These are phyloP conservation scores for Lucilia cuprina DNA, from an alignment of 1,140 invertebrate species.

Conservation along the genomic window DNA sequence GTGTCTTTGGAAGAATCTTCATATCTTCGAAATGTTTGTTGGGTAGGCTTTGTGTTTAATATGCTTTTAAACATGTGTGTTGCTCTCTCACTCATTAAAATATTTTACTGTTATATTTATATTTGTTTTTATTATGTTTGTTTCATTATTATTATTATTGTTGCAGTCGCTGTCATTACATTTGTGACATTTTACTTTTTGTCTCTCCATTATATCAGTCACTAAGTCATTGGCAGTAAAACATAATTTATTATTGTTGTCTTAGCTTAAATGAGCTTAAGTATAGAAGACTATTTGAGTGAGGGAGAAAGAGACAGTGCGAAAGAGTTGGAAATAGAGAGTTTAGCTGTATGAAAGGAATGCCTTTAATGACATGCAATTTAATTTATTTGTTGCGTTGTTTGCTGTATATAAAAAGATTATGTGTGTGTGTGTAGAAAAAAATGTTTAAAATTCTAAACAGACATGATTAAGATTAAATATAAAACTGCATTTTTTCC, in stretches of 20 bases:
- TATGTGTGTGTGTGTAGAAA: no score
- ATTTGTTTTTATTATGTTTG: no score
- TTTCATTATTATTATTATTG: no score
- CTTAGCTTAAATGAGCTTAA: no score
- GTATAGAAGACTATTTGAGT: not conserved
- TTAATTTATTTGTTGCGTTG: not conserved
- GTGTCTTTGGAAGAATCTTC: no score
- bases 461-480: not conserved
- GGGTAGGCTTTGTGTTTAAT: no score
- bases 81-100: not conserved
- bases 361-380: not conserved
- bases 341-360: no score
- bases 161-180: not conserved
- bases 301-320: not conserved
- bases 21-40: no score
- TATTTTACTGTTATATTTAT: not conserved
- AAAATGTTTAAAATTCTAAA: not conserved
- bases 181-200: no score
- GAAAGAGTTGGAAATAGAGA: no score
- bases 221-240: slow-evolving; percentile 14
- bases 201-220: slow-evolving; percentile 1
- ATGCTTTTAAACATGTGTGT: no score
- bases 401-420: not conserved
- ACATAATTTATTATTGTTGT: not conserved
- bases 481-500: not conserved